phyloP scores from a whole-genome alignment of 2,888 invertebrate species.

The Micoletzkya japonica region DNA sequence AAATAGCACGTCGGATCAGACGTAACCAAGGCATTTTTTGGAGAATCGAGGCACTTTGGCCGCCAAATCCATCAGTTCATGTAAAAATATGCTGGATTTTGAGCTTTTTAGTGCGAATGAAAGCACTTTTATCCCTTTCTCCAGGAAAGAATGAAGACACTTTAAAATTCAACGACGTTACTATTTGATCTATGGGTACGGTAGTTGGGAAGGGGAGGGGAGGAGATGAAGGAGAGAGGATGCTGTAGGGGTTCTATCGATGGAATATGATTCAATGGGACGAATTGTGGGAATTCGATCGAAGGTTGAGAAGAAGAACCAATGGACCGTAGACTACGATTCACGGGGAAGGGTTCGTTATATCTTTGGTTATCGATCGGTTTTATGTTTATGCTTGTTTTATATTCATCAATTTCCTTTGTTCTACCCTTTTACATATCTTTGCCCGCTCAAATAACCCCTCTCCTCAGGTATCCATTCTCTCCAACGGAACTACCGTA shows the following conservation, averaged over 20 bases:
- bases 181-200: no score
- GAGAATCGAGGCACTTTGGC: no score
- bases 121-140: no score
- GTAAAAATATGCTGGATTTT: no score
- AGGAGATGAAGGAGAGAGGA: not conserved
- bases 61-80: no score
- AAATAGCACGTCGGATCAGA: no score
- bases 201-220: no score
- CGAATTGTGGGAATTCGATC: conserved; percentile 24
- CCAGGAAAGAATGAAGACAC: no score
- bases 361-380: not conserved
- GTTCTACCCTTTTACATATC: not conserved
- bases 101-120: no score
- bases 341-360: conserved; percentile 26
- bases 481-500: conserved; percentile 6
- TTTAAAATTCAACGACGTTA: no score
- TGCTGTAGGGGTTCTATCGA: conserved; percentile 28
- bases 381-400: not conserved
- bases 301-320: conserved; percentile 4
- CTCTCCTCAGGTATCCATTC: not conserved
- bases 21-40: no score
- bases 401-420: no score
- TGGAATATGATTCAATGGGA: conserved; percentile 34
- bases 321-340: conserved; percentile 34
- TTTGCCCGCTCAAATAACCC: not conserved